A percentile compares a stretch with the other conserved stretches of the same genome.
Evolutionary conservation across 2,113 vertebrate species (phyloP).

Genomic region (Mobula hypostoma): DNA sequence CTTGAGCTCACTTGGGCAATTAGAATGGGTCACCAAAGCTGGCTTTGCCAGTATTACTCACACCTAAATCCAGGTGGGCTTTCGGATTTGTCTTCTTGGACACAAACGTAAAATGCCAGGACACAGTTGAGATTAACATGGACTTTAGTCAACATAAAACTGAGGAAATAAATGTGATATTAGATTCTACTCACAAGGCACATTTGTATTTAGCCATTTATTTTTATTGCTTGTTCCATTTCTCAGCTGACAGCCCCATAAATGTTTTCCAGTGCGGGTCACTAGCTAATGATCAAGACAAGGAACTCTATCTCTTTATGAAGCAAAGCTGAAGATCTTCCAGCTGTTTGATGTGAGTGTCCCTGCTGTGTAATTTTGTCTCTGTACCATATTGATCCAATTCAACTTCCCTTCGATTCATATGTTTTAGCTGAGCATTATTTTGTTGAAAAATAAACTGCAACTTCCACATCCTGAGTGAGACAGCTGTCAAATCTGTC

Average conservation of each 20-base stretch:
- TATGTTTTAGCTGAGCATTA: not conserved
- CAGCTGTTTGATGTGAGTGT: not conserved
- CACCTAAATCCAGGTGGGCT: too few species aligned
- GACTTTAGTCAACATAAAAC: not conserved
- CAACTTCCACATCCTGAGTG: not conserved
- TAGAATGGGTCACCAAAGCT: too few species aligned
- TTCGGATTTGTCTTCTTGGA: too few species aligned
- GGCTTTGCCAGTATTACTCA: too few species aligned
- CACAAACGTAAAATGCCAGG: too few species aligned
- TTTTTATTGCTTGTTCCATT: not conserved
- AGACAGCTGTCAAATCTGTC: not conserved
- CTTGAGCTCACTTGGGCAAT: too few species aligned
- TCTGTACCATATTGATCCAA: not conserved
- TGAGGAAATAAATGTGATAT: not conserved
- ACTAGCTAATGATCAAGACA: not conserved
- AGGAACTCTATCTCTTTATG: not conserved
- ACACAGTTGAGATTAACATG: not conserved
- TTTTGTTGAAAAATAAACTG: not conserved
- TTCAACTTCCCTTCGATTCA: not conserved
- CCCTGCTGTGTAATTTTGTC: not conserved
- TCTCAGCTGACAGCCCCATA: not conserved
- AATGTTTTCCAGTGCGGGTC: not conserved
- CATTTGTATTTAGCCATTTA: not conserved
- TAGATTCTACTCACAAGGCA: not conserved
- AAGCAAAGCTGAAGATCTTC: not conserved